These are phyloP conservation scores for Chaenodraco wilsoni DNA, from an alignment of 2,797 vertebrate species.

Conservation along the genomic window DNA sequence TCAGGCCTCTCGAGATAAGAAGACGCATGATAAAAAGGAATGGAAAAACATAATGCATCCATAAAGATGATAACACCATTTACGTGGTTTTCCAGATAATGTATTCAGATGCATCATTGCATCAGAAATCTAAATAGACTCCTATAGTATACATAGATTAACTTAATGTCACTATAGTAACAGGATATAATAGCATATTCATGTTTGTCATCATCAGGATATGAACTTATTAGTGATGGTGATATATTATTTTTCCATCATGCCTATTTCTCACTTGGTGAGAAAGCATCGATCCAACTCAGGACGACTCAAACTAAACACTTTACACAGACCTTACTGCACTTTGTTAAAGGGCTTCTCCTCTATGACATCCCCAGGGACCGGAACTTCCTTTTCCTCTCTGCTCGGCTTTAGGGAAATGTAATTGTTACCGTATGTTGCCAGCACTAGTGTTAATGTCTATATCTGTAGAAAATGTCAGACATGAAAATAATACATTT, in stretches of 20 bases:
- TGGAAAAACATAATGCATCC: constrained; percentile 5
- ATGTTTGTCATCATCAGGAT: neutral
- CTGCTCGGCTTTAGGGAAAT: no score
- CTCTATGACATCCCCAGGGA: neutral
- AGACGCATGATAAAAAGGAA: constrained; percentile 31
- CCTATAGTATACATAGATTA: constrained; percentile 5
- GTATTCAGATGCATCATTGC: constrained; percentile 7
- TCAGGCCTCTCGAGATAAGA: constrained; percentile 35
- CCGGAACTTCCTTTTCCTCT: no score
- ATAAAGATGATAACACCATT: constrained; percentile 19
- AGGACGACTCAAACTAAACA: neutral
- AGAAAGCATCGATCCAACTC: constrained; percentile 10
- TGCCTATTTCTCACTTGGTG: constrained; percentile 26
- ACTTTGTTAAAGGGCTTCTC: neutral
- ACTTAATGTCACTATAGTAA: constrained; percentile 18
- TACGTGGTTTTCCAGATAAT: constrained; percentile 17
- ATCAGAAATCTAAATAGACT: neutral
- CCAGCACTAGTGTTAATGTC: no score
- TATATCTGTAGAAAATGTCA: no score
- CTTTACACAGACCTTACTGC: constrained; percentile 8
- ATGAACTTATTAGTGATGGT: neutral
- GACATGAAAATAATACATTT: no score
- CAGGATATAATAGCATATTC: neutral
- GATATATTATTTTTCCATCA: neutral
- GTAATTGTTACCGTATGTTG: no score